Conservation (phyloP, 1,140 invertebrate genomes). For the Zaprionus africanus region DNA sequence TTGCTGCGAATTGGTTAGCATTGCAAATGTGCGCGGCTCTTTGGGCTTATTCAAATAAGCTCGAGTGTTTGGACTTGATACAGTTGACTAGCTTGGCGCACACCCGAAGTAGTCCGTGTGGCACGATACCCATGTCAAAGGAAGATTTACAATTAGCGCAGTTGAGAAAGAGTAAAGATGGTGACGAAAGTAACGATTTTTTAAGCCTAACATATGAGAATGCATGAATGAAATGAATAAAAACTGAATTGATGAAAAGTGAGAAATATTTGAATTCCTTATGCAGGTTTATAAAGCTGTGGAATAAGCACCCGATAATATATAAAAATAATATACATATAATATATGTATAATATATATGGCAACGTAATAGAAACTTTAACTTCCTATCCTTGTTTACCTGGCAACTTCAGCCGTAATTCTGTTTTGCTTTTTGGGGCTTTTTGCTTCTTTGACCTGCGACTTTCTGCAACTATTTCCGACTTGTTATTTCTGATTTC, state of each 20-base stretch:
- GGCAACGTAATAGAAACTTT: background rate
- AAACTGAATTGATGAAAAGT: background rate
- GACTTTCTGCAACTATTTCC: constrained; percentile 8
- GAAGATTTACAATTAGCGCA: constrained; percentile 23
- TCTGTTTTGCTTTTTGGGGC: background rate
- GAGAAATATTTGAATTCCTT: too few species aligned
- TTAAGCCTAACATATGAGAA: background rate
- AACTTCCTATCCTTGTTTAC: background rate
- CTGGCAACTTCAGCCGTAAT: background rate
- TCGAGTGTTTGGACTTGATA: constrained; percentile 42
- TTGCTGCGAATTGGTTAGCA: constrained; percentile 36
- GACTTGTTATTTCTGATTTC: constrained; percentile 12
- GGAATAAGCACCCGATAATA: too few species aligned
- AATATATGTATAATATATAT: background rate
- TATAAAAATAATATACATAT: too few species aligned
- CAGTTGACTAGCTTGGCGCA: background rate
- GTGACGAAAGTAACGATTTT: background rate
- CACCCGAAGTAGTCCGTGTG: background rate
- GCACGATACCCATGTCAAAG: constrained; percentile 19
- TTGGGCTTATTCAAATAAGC: constrained; percentile 42
- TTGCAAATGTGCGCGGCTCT: constrained; percentile 63
- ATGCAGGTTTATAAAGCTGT: too few species aligned
- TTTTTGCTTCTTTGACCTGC: background rate
- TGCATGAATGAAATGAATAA: too few species aligned
- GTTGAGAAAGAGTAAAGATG: background rate